Evolutionary conservation across 2,113 vertebrate species (phyloP), one percentile per base, ranked within the genome.

Genomic region (Caranx ignobilis): DNA sequence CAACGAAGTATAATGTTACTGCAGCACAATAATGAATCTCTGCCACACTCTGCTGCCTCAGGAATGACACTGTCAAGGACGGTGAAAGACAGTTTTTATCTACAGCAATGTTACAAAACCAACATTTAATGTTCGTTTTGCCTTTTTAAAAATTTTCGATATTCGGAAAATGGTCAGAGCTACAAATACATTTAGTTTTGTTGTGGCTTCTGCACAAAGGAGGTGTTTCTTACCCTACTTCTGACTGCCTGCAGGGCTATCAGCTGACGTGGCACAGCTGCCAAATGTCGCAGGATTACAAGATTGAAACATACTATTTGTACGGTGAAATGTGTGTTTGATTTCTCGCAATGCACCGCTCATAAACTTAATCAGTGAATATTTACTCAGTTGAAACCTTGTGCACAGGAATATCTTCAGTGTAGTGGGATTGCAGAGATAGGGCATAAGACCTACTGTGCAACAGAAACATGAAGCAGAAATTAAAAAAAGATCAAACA

Each of bases 1-100:
- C 76, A 55, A 16, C 79, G 73, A 77, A 69, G 77, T 75, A 64
- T 65, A 79, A 61, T 48, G 2, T 60, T 84, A 63, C 75, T 87
- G 78, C 87, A 74, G 71, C 56, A 56, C 79, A 82, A 64, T 79
- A n/a, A 50, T 50, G 48, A 50, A 19, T 48, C 47, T 50, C 48
- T 76, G 57, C 41, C 66, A 47, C 79, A 79, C 77, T 11, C 77
- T 50, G 63, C 52, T 68, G 79, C 88, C 64, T 84, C 47, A 31
- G 54, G 75, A 84, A 79, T 54, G 64, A 85, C 55, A 39, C 35
- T 2, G 37, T 75, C 81, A 77, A 82, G 79, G 69, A 68, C 68
- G 35, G 48, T 0, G 48, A 43, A 32, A n/a, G 15, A 71, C 37
- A 85, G 62, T 43, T 39, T 71, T 71, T 66, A 64, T 31, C 52